Base-by-base conservation (phyloP, 1,140 invertebrate species). In the Gryon sp. region DNA sequence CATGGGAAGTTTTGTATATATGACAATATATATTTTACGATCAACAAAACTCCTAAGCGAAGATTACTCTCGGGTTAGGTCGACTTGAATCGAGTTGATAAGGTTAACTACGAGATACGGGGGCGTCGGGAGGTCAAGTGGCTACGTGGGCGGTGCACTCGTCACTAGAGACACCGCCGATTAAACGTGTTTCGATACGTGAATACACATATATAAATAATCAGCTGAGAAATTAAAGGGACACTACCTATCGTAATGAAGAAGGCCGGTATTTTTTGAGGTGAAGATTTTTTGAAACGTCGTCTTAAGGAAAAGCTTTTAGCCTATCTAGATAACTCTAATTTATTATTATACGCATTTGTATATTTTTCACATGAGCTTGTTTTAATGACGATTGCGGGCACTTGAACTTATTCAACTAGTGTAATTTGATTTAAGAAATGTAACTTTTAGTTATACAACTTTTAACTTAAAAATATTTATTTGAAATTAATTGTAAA, bases 121-220 rank as follows among this genome's bases (percentile, higher is more conserved):
- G 82, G 85, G 86, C 86, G 85, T 87, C 70, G 83, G 62, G 84
- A 88, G 87, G 87, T 88, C 87, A 88, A 88, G 86, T 87, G 84
- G 81, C 78, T 79, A 65, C 80, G 87, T 87, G 83, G 87, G 87
- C 84, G 86, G 77, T 79, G 60, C 78, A 80, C 78, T 83, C 83
- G 80, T 82, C 82, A 82, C 74, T 80, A 80, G 74, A 80, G 74
- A 84, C 83, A 80, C 80, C 83, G 81, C 46, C 76, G 78, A 86
- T 86, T 86, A 86, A 80, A 79, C 65, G 55, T 76, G 73, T 80
- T 76, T 70, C 78, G 78, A 76, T 80, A 76, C 50, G 59, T 60
- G 68, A 53, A 70, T 70, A 62, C 50, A 73, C 50, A 59, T 57
- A 50, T 63, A 62, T 53, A 57, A 65, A 55, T 73, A 77, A 66